Conservation (phyloP, 2,113 vertebrate species). For the Podocnemis expansa region DNA sequence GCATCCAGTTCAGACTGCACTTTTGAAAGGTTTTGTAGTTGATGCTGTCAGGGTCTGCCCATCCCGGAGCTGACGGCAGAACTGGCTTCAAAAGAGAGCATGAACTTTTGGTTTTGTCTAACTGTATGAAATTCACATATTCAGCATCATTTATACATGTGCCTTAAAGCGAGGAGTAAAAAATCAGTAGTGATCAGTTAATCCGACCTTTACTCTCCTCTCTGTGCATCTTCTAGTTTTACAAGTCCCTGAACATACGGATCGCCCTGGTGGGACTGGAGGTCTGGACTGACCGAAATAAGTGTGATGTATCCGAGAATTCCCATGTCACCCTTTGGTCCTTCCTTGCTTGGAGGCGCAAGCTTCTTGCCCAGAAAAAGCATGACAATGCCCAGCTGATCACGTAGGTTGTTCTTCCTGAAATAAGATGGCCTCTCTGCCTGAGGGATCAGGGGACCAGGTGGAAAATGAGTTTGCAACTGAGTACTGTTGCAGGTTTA, state of each 20-base stretch:
- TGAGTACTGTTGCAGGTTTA: not conserved
- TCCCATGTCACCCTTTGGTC: constrained; percentile 91
- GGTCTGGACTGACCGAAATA: constrained; percentile 88
- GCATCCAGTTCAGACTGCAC: not conserved
- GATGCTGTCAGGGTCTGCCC: not conserved
- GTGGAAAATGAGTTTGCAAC: not conserved
- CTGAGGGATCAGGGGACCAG: not conserved
- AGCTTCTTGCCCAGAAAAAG: constrained; percentile 82
- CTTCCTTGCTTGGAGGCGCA: constrained; percentile 94
- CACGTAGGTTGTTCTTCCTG: constrained; percentile 81
- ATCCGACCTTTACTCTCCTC: not conserved
- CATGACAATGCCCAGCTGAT: constrained; percentile 97
- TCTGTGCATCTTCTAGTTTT: constrained; percentile 82
- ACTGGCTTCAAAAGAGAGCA: not conserved
- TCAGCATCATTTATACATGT: not conserved
- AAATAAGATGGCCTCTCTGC: not conserved
- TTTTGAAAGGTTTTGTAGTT: not conserved
- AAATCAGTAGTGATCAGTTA: not conserved
- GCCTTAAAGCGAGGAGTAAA: not conserved
- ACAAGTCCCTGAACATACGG: constrained; percentile 90
- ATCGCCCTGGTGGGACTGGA: constrained; percentile 94
- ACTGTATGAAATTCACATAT: not conserved
- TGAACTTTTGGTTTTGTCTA: not conserved
- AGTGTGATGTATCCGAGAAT: constrained; percentile 86
- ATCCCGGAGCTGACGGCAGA: not conserved